Evolutionary conservation across 1,140 invertebrate species (phyloP).

Genomic region (Cryptotermes secundus): DNA sequence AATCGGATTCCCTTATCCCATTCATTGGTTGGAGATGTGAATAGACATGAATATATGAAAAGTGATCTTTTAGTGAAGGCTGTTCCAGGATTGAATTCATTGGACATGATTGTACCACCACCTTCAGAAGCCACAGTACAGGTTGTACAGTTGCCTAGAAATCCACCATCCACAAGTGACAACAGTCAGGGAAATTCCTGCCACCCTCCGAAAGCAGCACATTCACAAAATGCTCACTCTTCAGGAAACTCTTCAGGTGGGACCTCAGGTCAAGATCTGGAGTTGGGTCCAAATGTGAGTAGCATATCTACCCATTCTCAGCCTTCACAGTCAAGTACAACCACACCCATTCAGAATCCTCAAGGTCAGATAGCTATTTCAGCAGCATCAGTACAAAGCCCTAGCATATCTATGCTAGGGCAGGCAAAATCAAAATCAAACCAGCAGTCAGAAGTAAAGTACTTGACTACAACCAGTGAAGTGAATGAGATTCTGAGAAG

Average conservation of each 20-base stretch:
- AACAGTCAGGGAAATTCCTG: background rate
- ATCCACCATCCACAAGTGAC: background rate
- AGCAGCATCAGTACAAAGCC: background rate
- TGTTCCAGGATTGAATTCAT: constrained; percentile 54
- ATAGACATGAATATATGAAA: constrained; percentile 8
- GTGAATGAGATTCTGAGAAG: constrained; percentile 33
- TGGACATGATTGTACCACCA: constrained; percentile 57
- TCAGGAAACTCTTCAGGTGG: constrained; percentile 22
- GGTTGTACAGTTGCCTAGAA: constrained; percentile 56
- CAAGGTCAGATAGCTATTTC: background rate
- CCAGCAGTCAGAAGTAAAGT: constrained; percentile 27
- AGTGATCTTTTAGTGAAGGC: constrained; percentile 45
- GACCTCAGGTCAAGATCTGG: background rate
- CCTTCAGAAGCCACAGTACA: constrained; percentile 56
- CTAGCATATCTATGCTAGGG: background rate
- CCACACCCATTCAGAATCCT: background rate
- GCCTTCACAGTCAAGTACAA: constrained; percentile 8
- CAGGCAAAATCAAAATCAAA: constrained; percentile 20
- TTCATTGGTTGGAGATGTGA: constrained; percentile 26
- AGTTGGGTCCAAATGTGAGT: background rate
- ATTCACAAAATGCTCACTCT: constrained; percentile 1
- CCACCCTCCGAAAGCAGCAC: background rate
- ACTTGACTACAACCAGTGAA: constrained; percentile 33
- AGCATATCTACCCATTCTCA: background rate
- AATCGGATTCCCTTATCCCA: background rate